Conservation (phyloP, 2,113 vertebrate genomes). For the Dascyllus trimaculatus region DNA sequence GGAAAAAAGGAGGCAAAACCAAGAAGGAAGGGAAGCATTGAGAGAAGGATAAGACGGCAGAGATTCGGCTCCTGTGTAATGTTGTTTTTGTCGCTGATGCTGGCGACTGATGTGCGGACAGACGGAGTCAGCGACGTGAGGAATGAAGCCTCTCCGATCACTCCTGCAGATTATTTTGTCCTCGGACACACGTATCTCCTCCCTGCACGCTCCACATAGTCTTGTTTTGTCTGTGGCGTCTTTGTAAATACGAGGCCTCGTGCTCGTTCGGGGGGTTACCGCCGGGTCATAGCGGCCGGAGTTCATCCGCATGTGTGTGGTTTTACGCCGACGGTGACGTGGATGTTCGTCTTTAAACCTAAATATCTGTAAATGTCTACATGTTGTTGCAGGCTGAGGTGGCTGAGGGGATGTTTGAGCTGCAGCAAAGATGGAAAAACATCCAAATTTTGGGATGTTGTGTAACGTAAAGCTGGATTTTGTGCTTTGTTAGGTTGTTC, state of each 20-base stretch:
- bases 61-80: conserved; percentile 22
- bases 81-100: conserved; percentile 43
- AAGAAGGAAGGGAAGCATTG: conserved; percentile 34
- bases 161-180: conserved; percentile 56
- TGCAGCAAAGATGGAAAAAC: not conserved
- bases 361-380: not conserved
- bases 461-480: not conserved
- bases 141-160: conserved; percentile 69
- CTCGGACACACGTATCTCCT: conserved; percentile 22
- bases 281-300: conserved; percentile 30
- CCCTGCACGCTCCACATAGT: conserved; percentile 45
- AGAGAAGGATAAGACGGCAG: conserved; percentile 37
- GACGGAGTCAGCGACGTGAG: conserved; percentile 58
- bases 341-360: not conserved
- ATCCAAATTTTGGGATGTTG: not conserved
- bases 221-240: conserved; percentile 70
- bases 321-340: not conserved
- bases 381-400: too few relatives aligned
- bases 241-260: conserved; percentile 18
- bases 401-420: not conserved
- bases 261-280: conserved; percentile 22
- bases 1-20: conserved; percentile 48
- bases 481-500: too few relatives aligned
- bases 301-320: not conserved
- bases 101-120: conserved; percentile 37